These are phyloP conservation scores for Brachionus plicatilis DNA, from an alignment of 1,140 invertebrate species.

Conservation along the genomic window DNA sequence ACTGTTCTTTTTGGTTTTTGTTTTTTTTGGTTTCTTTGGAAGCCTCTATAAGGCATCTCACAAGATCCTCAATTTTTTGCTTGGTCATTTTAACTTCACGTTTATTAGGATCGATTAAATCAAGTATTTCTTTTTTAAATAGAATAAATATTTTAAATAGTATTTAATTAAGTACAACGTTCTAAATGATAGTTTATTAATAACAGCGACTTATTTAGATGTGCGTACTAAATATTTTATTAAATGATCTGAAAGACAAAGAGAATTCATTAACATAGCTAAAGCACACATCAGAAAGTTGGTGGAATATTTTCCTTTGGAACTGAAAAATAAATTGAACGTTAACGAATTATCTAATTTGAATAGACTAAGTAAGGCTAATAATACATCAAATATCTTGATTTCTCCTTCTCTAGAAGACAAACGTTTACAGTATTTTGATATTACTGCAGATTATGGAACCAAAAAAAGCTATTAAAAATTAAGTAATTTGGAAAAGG, in stretches of 20 bases:
- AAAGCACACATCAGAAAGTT: not conserved
- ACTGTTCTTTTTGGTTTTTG: not conserved
- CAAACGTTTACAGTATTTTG: no score
- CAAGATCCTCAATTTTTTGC: not conserved
- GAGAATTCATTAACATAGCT: not conserved
- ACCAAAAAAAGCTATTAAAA: not conserved
- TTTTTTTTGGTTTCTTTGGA: no score
- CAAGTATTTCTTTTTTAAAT: not conserved
- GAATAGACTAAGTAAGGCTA: not conserved
- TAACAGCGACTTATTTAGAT: constrained; percentile 2
- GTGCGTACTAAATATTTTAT: not conserved
- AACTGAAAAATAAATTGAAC: not conserved
- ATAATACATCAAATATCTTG: not conserved
- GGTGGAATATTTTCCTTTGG: not conserved
- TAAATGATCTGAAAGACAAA: not conserved
- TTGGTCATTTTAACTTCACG: not conserved
- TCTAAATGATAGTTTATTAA: not conserved
- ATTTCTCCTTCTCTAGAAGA: no score
- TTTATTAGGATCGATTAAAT: not conserved
- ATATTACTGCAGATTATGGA: no score
- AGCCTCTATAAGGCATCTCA: not conserved
- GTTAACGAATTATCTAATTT: not conserved
- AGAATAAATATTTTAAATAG: no score
- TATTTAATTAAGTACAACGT: not conserved
- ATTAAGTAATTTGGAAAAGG: not conserved